Conservation (phyloP, 2,797 vertebrate species). For the Sciurus vulgaris region DNA sequence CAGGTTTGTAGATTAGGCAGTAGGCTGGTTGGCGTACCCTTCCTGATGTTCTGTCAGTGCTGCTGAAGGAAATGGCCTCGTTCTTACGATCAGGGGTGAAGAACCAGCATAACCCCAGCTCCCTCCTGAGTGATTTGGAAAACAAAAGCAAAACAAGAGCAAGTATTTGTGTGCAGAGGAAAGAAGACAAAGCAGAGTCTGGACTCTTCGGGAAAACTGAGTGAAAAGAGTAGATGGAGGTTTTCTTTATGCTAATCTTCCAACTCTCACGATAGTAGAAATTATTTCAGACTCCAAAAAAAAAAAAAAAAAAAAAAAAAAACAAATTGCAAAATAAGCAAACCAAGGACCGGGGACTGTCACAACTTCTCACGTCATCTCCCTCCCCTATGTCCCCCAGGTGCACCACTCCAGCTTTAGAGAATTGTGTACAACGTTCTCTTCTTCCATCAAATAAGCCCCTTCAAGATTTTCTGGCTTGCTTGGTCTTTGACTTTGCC, state of each 20-base stretch:
- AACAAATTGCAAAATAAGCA: not conserved
- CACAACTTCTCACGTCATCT: not conserved
- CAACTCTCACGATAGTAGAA: not conserved
- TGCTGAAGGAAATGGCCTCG: not conserved
- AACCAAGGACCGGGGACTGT: not conserved
- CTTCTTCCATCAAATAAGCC: not conserved
- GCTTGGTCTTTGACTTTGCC: not conserved
- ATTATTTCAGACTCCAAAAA: constrained; percentile 18
- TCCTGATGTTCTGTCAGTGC: not conserved
- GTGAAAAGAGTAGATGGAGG: not conserved
- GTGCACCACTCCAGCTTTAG: not conserved
- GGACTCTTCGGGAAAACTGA: not conserved
- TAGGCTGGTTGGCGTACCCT: not conserved
- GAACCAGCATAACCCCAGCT: not conserved
- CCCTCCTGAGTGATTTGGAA: not conserved
- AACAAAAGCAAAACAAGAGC: not conserved
- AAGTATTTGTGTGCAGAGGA: not conserved
- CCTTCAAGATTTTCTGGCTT: not conserved
- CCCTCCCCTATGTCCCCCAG: fast-evolving
- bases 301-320: no score
- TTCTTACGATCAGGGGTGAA: not conserved
- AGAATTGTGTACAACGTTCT: not conserved
- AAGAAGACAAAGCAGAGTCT: not conserved
- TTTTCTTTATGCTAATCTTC: not conserved
- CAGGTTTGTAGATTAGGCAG: not conserved